phyloP scores from a whole-genome alignment of 1,140 invertebrate species.

The Drosophila grimshawi region DNA sequence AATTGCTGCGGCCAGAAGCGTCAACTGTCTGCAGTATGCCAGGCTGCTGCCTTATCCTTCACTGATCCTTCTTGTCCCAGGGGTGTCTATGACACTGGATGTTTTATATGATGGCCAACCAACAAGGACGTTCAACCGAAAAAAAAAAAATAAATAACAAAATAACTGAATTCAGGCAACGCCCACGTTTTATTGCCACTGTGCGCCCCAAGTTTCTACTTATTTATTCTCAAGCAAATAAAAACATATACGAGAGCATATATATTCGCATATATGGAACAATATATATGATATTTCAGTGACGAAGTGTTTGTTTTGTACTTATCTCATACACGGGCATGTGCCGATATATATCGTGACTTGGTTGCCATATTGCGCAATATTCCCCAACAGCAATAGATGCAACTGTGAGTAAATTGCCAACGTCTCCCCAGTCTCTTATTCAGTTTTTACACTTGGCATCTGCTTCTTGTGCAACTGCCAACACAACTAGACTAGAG shows the following conservation, averaged over 20 bases:
- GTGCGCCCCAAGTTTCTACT: slow-evolving; percentile 38
- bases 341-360: slow-evolving; percentile 42
- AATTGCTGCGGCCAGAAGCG: slow-evolving; percentile 59
- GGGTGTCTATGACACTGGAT: slow-evolving; percentile 21
- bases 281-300: slow-evolving; percentile 38
- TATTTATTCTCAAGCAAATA: slow-evolving; percentile 32
- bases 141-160: no score
- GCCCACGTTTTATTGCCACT: slow-evolving; percentile 45
- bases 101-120: slow-evolving; percentile 2
- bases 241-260: slow-evolving; percentile 18
- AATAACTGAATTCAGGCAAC: slow-evolving; percentile 20
- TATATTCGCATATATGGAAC: slow-evolving; percentile 7
- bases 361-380: slow-evolving; percentile 61
- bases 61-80: not conserved
- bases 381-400: slow-evolving; percentile 24
- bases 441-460: slow-evolving; percentile 35
- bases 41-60: not conserved
- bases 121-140: not conserved
- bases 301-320: slow-evolving; percentile 36
- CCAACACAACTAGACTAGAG: slow-evolving; percentile 20
- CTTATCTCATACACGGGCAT: slow-evolving; percentile 24
- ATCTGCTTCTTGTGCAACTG: slow-evolving; percentile 52
- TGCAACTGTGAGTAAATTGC: slow-evolving; percentile 31
- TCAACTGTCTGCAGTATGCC: slow-evolving; percentile 37
- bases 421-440: not conserved